A percentile compares a stretch with the other conserved stretches of the same genome.
phyloP scores from a whole-genome alignment of 2,888 invertebrate species.

The Agrotis segetum region DNA sequence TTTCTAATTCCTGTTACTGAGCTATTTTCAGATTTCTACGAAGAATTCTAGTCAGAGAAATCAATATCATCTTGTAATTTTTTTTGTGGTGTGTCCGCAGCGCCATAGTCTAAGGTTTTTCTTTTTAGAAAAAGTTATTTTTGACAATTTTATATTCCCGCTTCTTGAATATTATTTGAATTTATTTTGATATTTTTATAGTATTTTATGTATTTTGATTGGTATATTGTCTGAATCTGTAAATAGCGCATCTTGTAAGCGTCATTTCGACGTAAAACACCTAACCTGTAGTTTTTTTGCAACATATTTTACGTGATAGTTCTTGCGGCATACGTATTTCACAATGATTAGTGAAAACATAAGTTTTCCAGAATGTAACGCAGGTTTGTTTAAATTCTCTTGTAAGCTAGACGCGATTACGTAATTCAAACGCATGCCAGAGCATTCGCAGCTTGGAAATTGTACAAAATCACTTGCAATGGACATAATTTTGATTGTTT shows the following conservation, averaged over 20 bases:
- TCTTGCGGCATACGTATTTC: too few species aligned
- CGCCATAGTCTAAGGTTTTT: constrained; percentile 76
- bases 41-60: constrained; percentile 38
- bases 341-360: background rate
- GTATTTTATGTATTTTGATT: constrained; percentile 11
- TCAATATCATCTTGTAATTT: constrained; percentile 64
- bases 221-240: background rate
- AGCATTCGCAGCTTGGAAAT: constrained; percentile 2
- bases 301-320: background rate
- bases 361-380: background rate
- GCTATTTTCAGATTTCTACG: constrained; percentile 27
- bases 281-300: constrained; percentile 22
- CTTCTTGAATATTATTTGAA: constrained; percentile 71
- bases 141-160: constrained; percentile 80
- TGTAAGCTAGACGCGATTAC: constrained; percentile 10
- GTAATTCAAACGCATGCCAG: constrained; percentile 9
- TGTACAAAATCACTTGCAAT: background rate
- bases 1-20: constrained; percentile 15
- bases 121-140: constrained; percentile 79
- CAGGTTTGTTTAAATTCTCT: background rate
- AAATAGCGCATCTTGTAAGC: background rate
- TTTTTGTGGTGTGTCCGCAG: constrained; percentile 63
- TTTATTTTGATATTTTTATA: constrained; percentile 37
- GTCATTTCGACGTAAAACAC: constrained; percentile 18
- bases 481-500: too few species aligned